A percentile compares a stretch with the other conserved stretches of the same genome.
Conservation (phyloP, 2,888 invertebrate genomes). For the Rotaria magnacalcarata region DNA sequence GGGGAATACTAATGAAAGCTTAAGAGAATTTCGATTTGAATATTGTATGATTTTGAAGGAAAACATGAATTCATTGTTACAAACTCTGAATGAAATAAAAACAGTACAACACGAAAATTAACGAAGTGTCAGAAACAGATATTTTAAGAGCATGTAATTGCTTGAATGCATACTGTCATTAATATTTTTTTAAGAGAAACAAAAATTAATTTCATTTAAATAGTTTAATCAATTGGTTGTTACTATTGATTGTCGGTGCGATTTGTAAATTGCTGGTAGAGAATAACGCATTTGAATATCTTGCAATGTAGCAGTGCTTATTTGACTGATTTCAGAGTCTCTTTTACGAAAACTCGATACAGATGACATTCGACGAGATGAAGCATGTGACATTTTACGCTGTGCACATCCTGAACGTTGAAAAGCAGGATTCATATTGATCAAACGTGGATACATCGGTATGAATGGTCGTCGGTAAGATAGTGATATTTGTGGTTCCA, state of each 20-base stretch:
- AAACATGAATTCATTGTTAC: too few species aligned
- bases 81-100: too few species aligned
- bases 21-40: too few species aligned
- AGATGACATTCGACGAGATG: not conserved
- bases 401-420: not conserved
- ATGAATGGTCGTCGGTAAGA: not conserved
- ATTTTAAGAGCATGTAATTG: too few species aligned
- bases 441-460: not conserved
- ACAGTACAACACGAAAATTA: too few species aligned
- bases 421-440: not conserved
- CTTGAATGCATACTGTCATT: too few species aligned
- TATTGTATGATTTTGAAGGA: too few species aligned
- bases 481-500: not conserved
- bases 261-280: not conserved
- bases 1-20: too few species aligned
- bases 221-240: not conserved
- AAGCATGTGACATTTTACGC: not conserved
- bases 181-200: too few species aligned
- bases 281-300: not conserved
- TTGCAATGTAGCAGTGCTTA: not conserved
- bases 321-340: not conserved
- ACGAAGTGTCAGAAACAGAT: too few species aligned
- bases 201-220: too few species aligned
- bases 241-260: not conserved
- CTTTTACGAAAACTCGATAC: not conserved